These are phyloP conservation scores for Diglossa cyanea DNA, from an alignment of 2,797 vertebrate species.

Conservation along the genomic window DNA sequence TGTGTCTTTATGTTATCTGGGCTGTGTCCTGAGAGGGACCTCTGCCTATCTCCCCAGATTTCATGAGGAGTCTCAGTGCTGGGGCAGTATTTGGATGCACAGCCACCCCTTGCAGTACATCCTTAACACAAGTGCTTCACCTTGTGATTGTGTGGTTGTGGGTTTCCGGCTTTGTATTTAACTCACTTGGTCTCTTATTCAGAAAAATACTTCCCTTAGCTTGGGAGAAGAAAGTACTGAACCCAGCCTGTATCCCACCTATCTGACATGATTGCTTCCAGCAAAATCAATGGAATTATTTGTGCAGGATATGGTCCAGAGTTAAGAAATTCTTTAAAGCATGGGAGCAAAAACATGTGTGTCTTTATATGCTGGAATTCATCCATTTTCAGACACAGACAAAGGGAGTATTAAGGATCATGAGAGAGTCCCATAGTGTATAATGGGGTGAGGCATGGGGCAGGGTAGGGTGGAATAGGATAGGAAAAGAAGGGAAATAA, in stretches of 20 bases:
- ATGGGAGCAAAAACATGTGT: background rate
- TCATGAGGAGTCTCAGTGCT: background rate
- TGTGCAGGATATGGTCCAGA: background rate
- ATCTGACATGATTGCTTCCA: background rate
- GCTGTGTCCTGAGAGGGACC: background rate
- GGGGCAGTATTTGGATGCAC: background rate
- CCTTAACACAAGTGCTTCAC: background rate
- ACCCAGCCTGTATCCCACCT: background rate
- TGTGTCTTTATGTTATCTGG: background rate
- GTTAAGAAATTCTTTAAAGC: background rate
- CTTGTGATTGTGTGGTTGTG: background rate
- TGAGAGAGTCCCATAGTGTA: background rate
- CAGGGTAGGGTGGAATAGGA: background rate
- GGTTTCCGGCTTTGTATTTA: background rate
- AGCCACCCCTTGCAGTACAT: background rate
- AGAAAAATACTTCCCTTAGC: background rate
- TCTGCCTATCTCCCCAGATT: background rate
- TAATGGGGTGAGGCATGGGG: background rate
- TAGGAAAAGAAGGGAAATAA: background rate
- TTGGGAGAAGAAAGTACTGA: background rate
- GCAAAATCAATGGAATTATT: background rate
- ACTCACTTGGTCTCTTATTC: background rate
- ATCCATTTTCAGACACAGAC: background rate
- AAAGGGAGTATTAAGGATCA: background rate
- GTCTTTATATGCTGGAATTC: background rate